Evolutionary conservation across 2,888 invertebrate genomes (phyloP), one percentile per base, ranked within the genome.

Genomic region (Vesta saturnalis): DNA sequence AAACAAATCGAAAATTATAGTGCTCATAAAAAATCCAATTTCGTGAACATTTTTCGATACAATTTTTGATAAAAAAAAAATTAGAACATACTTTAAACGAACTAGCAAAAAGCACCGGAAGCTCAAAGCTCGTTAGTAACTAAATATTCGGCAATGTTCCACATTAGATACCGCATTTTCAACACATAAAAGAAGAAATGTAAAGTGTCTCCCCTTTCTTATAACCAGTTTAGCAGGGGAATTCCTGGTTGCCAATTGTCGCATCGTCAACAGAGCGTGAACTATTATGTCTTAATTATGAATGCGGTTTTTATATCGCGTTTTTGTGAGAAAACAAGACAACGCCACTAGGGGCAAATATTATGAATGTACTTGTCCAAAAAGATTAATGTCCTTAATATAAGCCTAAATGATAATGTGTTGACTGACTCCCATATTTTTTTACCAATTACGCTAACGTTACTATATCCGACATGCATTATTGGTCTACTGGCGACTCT

Each of bases 71-170:
- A 49, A 49, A 49, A 49, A 16, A n/a, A n/a, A n/a, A 3, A 15
- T 1, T 15, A 15, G 49, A 49, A 49, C 15, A 15, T 15, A 15
- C 14, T 16, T 43, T 46, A 60, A 60, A 21, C 22, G 43, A 46
- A 10, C 12, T 14, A 43, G 22, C 60, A 67, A 64, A 68, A 64
- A 60, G 6, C 54, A 71, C 73, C 73, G 71, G 73, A 73, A 73
- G 71, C 71, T 54, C 57, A 64, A 65, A 71, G 67, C 73, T 73
- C 71, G 73, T 73, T 73, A 73, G 69, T 66, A 70, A 71, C 69
- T 67, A 71, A 68, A 73, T 73, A 71, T 73, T 71, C 68, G 67
- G 64, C 67, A 71, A 67, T 69, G 68, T 67, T 64, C 64, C 64
- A 68, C 61, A 68, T 70, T 64, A 68, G 64, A 57, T 46, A 61